phyloP scores from a whole-genome alignment of 2,113 vertebrate species.

The Ciconia boyciana region DNA sequence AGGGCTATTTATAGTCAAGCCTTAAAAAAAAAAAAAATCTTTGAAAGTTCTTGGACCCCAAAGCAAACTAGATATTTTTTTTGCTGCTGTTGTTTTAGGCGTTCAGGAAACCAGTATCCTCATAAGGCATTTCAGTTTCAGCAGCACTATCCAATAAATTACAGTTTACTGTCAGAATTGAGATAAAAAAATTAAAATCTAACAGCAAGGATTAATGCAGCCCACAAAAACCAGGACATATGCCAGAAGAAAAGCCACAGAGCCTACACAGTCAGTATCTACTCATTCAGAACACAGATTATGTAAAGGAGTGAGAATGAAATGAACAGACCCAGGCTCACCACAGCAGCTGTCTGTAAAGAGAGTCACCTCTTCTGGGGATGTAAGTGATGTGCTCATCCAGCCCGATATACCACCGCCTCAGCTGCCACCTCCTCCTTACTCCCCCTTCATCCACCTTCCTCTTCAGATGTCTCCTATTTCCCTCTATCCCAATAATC shows the following conservation, averaged over 20 bases:
- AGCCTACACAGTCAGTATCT: not conserved
- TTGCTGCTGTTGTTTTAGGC: not conserved
- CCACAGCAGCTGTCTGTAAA: not conserved
- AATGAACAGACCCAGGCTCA: not conserved
- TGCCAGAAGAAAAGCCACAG: not conserved
- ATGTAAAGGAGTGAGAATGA: not conserved
- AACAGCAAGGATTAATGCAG: not conserved
- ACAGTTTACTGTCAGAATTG: not conserved
- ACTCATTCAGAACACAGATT: constrained; percentile 11
- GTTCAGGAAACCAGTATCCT: not conserved
- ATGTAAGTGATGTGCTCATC: not conserved
- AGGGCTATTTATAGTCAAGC: not conserved
- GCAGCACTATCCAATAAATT: not conserved
- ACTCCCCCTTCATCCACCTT: not conserved
- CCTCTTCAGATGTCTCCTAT: not conserved
- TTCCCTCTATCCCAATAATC: not conserved
- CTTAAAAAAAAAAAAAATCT: not conserved
- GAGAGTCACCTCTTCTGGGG: not conserved
- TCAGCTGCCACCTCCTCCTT: not conserved
- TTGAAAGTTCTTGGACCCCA: not conserved
- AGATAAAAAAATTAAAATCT: not conserved
- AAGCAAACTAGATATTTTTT: not conserved
- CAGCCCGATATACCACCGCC: not conserved
- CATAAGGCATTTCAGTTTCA: not conserved
- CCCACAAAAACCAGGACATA: constrained; percentile 3